phyloP scores from a whole-genome alignment of 2,113 vertebrate genomes.

The Tonatia bakeri region DNA sequence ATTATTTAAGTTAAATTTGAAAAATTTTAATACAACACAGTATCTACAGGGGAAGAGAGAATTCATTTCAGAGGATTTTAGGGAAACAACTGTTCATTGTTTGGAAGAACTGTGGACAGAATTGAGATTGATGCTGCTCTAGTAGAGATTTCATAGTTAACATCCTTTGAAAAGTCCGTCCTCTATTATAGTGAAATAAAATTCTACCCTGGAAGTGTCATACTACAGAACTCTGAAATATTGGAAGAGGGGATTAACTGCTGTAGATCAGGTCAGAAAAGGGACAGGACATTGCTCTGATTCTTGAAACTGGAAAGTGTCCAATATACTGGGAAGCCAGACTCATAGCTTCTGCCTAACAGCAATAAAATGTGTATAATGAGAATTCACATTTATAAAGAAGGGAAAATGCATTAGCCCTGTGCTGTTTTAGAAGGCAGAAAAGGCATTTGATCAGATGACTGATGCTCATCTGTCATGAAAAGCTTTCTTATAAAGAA shows the following conservation, averaged over 20 bases:
- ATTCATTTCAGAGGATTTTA: not conserved
- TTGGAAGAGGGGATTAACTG: not conserved
- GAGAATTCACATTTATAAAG: conserved; percentile 24
- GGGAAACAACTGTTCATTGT: not conserved
- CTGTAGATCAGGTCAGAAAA: not conserved
- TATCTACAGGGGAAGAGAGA: not conserved
- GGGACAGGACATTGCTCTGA: not conserved
- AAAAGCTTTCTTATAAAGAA: conserved; percentile 47
- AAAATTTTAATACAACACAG: not conserved
- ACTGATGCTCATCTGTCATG: conserved; percentile 39
- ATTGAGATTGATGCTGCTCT: not conserved
- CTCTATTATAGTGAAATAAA: not conserved
- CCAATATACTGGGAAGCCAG: not conserved
- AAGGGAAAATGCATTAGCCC: conserved; percentile 17
- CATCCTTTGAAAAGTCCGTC: not conserved
- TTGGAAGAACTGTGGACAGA: not conserved
- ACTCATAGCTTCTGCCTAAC: not conserved
- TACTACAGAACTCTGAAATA: not conserved
- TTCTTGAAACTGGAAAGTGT: not conserved
- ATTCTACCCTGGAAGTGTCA: not conserved
- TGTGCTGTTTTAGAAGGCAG: conserved; percentile 31
- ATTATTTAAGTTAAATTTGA: not conserved
- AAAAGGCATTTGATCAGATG: conserved; percentile 47
- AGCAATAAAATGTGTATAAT: conserved; percentile 1
- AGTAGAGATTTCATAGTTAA: not conserved